Percentiles rank a stretch among this genome's conserved stretches.
phyloP scores from a whole-genome alignment of 2,113 vertebrate genomes.

The Microtus montanus region DNA sequence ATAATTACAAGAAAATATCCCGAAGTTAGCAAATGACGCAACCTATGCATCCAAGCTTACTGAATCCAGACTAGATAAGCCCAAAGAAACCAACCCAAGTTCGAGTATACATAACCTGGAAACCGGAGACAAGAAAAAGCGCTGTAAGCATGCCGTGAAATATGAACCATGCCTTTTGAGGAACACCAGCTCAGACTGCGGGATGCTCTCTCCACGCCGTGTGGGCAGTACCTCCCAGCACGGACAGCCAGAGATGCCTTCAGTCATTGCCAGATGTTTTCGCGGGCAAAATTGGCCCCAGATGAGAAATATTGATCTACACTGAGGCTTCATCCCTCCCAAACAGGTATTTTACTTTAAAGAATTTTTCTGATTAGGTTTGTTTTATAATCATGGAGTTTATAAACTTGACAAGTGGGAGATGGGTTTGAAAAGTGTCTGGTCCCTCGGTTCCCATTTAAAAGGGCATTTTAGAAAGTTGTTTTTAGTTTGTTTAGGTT shows the following conservation, averaged over 20 bases:
- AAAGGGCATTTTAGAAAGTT: neutral
- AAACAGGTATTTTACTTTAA: neutral
- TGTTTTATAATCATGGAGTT: neutral
- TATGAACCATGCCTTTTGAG: neutral
- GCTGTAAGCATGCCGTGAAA: neutral
- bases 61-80: neutral
- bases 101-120: neutral
- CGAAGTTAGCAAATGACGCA: neutral
- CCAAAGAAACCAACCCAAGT: neutral
- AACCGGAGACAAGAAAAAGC: neutral
- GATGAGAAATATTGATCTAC: neutral
- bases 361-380: slow-evolving; percentile 14
- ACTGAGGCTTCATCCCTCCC: neutral
- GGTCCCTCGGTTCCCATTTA: neutral
- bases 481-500: slow-evolving; percentile 10
- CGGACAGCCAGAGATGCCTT: neutral
- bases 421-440: neutral
- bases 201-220: neutral
- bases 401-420: neutral
- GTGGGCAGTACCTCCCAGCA: neutral
- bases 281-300: neutral
- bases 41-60: neutral
- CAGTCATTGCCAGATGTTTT: neutral
- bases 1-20: neutral
- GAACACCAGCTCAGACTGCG: neutral